Evolutionary conservation across 2,888 invertebrate species (phyloP).

Genomic region (Aphidius colemani): DNA sequence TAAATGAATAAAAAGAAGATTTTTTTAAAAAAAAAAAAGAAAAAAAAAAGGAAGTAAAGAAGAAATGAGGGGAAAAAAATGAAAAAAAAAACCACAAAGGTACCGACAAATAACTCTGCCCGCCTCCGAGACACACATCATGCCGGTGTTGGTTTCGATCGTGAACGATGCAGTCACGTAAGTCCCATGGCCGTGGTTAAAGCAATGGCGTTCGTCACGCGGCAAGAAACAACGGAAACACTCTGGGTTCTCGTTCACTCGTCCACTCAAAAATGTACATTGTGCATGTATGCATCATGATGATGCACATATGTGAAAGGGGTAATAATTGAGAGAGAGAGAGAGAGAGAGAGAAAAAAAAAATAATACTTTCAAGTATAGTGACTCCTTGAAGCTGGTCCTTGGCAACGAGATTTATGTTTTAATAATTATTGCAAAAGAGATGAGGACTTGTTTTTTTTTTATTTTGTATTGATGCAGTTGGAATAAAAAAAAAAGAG

Average conservation of each 20-base stretch:
- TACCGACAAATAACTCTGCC: conserved; percentile 29
- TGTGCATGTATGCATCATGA: too few species aligned
- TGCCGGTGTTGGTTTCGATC: conserved; percentile 31
- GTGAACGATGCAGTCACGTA: conserved; percentile 28
- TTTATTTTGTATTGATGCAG: conserved; percentile 5
- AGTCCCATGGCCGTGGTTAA: conserved; percentile 21
- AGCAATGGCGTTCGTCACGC: conserved; percentile 23
- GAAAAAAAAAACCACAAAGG: conserved; percentile 25
- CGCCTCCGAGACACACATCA: conserved; percentile 19
- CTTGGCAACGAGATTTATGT: conserved; percentile 30
- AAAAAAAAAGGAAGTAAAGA: background rate
- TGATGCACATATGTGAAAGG: too few species aligned
- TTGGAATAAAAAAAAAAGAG: conserved; percentile 1
- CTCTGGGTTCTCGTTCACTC: conserved; percentile 18
- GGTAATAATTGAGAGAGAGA: too few species aligned
- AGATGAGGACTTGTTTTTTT: conserved; percentile 20
- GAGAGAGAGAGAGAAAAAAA: too few species aligned
- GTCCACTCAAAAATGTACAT: conserved; percentile 1
- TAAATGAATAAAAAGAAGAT: background rate
- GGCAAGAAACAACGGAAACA: conserved; percentile 23
- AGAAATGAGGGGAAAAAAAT: conserved; percentile 8
- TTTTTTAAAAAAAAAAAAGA: background rate
- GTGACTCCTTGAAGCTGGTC: conserved; percentile 3
- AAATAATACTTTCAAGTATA: too few species aligned
- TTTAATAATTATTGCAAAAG: conserved; percentile 30